Evolutionary conservation across 2,113 vertebrate species (phyloP), one percentile per base, ranked within the genome.

Genomic region (Caretta caretta): DNA sequence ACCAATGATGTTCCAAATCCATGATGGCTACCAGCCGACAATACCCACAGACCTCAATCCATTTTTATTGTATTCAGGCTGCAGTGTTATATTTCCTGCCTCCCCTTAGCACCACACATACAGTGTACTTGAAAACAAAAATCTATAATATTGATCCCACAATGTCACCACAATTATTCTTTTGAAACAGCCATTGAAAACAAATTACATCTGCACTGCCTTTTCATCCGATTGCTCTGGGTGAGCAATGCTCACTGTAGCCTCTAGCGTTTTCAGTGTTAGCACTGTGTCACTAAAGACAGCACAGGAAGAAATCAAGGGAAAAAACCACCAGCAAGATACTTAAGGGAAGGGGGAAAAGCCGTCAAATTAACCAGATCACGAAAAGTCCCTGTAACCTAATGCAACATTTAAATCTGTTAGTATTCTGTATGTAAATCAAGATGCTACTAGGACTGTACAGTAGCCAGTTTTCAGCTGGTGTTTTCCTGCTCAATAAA

Each of bases 181-280:
- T 99, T 99, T 99, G 99, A 99, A 99, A 99, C 99, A 99, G 99
- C 99, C 99, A 99, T 99, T 99, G 99, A 99, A 99, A 99, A 99
- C 99, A 99, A 99, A 99, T 99, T 99, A 99, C 99, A 99, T 99
- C 99, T 99, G 99, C 99, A 99, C 99, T 99, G 99, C 99, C 99
- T 99, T 99, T 99, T 99, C 99, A 99, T 99, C 99, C 99, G 98
- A 99, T 99, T 98, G 99, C 99, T 99, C 98, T 98, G 98, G 98
- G 99, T 99, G 99, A 99, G 99, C 99, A 99, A 99, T 99, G 99
- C 99, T 99, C 98, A 99, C 97, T 93, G 97, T 98, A 98, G 98
- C 98, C 98, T 96, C 98, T 95, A 98, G 99, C 98, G 91, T 98
- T 98, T 98, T 98, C 98, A 97, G 98, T 96, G 98, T 98, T 98